These are phyloP conservation scores for Crypturellus tataupa DNA, from an alignment of 2,797 vertebrate genomes.

Conservation along the genomic window DNA sequence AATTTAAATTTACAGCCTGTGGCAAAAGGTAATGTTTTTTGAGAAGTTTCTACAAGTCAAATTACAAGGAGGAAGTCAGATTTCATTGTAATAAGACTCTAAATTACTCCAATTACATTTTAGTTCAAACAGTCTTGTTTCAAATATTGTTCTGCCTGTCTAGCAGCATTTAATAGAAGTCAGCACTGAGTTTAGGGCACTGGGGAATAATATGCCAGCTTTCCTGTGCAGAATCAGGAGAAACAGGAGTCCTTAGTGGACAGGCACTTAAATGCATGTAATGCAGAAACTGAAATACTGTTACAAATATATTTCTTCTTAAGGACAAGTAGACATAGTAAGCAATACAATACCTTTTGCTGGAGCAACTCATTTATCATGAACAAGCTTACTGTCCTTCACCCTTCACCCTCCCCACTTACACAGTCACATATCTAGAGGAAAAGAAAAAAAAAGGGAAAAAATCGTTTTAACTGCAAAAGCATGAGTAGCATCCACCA, in stretches of 20 bases:
- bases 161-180: conserved; percentile 71
- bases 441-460: neutral
- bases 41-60: conserved; percentile 61
- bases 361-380: conserved; percentile 64
- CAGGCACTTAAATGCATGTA: conserved; percentile 70
- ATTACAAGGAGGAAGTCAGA: conserved; percentile 68
- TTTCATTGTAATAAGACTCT: conserved; percentile 74
- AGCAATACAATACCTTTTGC: conserved; percentile 48
- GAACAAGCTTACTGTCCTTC: conserved; percentile 63
- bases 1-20: conserved; percentile 75
- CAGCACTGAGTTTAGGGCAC: conserved; percentile 51
- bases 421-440: neutral
- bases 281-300: conserved; percentile 71
- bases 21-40: conserved; percentile 70
- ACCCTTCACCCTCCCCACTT: neutral
- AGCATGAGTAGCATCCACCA: neutral
- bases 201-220: conserved; percentile 71
- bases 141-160: conserved; percentile 72
- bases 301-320: conserved; percentile 69
- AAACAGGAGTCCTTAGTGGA: conserved; percentile 50
- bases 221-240: conserved; percentile 39
- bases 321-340: conserved; percentile 36
- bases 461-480: conserved; percentile 22
- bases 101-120: conserved; percentile 74
- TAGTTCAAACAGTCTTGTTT: conserved; percentile 72